Base-by-base conservation (phyloP, 2,797 vertebrate genomes). In the Acestrorhynchus altus region DNA sequence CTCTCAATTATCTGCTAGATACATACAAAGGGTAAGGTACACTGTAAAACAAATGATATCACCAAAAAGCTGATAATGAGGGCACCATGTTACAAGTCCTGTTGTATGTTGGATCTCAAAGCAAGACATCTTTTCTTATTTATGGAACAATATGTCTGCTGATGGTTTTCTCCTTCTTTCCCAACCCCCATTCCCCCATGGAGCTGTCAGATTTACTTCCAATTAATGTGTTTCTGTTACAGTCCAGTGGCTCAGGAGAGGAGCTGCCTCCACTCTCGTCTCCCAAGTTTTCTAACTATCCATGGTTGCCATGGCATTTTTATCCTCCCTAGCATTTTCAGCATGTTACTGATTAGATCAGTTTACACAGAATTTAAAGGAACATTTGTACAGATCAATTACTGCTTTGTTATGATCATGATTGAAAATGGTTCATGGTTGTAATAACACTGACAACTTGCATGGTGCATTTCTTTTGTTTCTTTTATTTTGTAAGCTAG, bases 201-300 rank as follows among this genome's bases (percentile, higher is more conserved):
- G 84, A 94, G 90, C 94, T 96, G 95, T 96, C 95, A 96, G 88
- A 94, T 93, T 93, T 90, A 90, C 91, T 94, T 92, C 92, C 94
- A 97, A 96, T 96, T 97, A 96, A 95, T 91, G 92, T 90, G 92
- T 93, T 93, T 95, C 94, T 93, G 92, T 94, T 95, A 92, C 93
- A 95, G 92, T 91, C 92, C 92, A 94, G 85, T 86, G 86, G 88
- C 81, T 94, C 90, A 86, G 90, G 82, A 90, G 89, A 90, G 90
- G 89, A 88, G 69, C 86, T 83, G 91, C 91, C 90, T 87, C 91
- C 89, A 86, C 88, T 91, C 87, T 88, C 85, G 70, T 83, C 82
- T 88, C 90, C 87, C 88, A 92, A 89, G 88, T 93, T 91, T 86
- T 86, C 86, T 88, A 94, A 94, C 90, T 89, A 89, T 89, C 88